Evolutionary conservation across 1,140 invertebrate genomes (phyloP).

Genomic region (Linepithema humile): DNA sequence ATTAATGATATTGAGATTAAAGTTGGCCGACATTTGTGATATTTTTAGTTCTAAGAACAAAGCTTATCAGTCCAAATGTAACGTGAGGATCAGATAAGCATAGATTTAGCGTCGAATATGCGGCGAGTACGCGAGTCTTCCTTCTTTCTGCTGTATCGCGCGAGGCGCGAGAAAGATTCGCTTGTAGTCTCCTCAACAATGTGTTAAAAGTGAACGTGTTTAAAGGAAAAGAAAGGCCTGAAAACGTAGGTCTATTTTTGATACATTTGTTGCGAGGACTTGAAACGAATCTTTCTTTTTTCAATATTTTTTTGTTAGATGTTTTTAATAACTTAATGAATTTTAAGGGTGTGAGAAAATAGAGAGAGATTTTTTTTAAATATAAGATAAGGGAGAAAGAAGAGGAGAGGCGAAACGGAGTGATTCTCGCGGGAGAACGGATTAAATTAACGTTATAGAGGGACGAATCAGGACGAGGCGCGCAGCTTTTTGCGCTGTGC

Average conservation of each 20-base stretch:
- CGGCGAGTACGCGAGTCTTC: conserved; percentile 2
- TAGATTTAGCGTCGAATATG: conserved; percentile 14
- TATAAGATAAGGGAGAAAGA: conserved; percentile 59
- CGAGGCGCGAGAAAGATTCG: too few species aligned
- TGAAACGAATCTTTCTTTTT: conserved; percentile 79
- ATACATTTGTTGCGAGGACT: conserved; percentile 83
- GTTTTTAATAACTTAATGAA: conserved; percentile 83
- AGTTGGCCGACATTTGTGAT: neutral
- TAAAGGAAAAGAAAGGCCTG: conserved; percentile 71
- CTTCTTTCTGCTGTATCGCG: conserved; percentile 34
- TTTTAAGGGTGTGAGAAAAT: conserved; percentile 73
- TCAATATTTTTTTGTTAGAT: conserved; percentile 79
- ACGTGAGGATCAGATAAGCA: neutral
- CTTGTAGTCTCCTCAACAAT: too few species aligned
- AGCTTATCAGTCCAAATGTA: neutral
- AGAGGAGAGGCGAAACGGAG: conserved; percentile 40
- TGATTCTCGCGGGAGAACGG: conserved; percentile 60
- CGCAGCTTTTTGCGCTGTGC: conserved; percentile 80
- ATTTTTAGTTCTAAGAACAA: neutral
- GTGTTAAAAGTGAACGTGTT: conserved; percentile 45
- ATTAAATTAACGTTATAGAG: conserved; percentile 59
- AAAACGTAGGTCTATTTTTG: conserved; percentile 84
- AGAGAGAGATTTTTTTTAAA: conserved; percentile 62
- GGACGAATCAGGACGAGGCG: conserved; percentile 57
- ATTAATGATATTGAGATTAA: conserved; percentile 1